Conservation (phyloP, 2,113 vertebrate species). For the Sisor rabdophorus region DNA sequence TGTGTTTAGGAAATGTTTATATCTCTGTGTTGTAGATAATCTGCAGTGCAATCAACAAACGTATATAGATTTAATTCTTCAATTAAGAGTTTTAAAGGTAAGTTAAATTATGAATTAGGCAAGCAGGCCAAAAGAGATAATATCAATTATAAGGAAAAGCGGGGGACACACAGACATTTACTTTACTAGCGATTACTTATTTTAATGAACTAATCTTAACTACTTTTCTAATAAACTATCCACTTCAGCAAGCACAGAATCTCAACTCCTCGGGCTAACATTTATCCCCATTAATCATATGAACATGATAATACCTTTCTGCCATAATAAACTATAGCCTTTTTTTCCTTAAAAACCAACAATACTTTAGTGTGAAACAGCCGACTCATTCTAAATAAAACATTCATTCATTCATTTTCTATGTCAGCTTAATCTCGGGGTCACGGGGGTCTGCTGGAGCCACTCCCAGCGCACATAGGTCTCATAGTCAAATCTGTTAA, state of each 20-base stretch:
- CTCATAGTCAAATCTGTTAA: slow-evolving; percentile 65
- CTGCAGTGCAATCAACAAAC: not conserved
- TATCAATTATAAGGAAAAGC: not conserved
- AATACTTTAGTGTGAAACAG: no score
- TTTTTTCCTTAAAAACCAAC: no score
- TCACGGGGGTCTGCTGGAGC: no score
- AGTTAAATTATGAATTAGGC: not conserved
- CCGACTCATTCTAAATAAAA: no score
- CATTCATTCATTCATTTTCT: no score
- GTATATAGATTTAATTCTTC: not conserved
- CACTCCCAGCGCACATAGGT: no score
- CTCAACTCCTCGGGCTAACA: not conserved
- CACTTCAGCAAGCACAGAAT: not conserved
- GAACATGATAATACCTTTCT: no score
- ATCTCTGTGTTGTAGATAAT: not conserved
- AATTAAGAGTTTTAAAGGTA: not conserved
- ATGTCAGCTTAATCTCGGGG: no score
- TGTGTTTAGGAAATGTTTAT: not conserved
- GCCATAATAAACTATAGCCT: not conserved
- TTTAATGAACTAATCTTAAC: no score
- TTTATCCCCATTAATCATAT: no score
- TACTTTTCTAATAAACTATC: not conserved
- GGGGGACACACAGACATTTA: no score
- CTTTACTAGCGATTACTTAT: not conserved
- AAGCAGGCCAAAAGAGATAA: not conserved